These are phyloP conservation scores for Drosophila rellima DNA, from an alignment of 2,888 invertebrate species.

Conservation along the genomic window DNA sequence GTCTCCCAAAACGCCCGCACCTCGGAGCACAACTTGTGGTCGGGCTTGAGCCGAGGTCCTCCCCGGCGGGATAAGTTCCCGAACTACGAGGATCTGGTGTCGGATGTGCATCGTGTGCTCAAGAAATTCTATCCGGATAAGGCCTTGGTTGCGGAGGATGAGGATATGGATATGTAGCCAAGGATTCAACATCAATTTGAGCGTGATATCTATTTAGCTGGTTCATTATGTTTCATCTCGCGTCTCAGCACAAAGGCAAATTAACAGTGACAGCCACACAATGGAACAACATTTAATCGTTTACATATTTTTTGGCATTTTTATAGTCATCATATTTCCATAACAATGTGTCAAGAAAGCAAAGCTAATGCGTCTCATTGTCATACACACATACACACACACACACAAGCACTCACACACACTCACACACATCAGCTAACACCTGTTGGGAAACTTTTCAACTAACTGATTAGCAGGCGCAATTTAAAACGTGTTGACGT, in stretches of 20 bases:
- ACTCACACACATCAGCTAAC: conserved; percentile 19
- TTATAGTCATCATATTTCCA: conserved; percentile 43
- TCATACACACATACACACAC: conserved; percentile 19
- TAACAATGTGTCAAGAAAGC: conserved; percentile 44
- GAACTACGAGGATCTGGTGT: conserved; percentile 65
- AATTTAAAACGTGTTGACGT: conserved; percentile 14
- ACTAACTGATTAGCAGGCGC: conserved; percentile 40
- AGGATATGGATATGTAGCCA: conserved; percentile 30
- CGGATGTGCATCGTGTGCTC: conserved; percentile 73
- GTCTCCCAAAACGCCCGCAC: conserved; percentile 83
- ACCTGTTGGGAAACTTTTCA: conserved; percentile 38
- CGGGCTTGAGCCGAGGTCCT: conserved; percentile 81
- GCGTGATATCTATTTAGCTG: too few relatives aligned
- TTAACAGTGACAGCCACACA: conserved; percentile 28
- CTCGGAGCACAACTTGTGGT: conserved; percentile 73
- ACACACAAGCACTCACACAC: not conserved
- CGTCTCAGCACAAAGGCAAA: not conserved
- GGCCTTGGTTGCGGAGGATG: conserved; percentile 47
- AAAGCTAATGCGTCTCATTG: conserved; percentile 50
- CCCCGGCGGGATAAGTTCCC: conserved; percentile 84
- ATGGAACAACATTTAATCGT: conserved; percentile 39
- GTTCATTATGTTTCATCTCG: not conserved
- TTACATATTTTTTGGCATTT: conserved; percentile 16
- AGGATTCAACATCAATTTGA: too few relatives aligned
- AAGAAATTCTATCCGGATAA: conserved; percentile 83